Evolutionary conservation across 30 jellyfish, hydroid and myxozoan species (phyloP), one percentile per base, ranked within the genome.

Genomic region (Aurelia aurita): DNA sequence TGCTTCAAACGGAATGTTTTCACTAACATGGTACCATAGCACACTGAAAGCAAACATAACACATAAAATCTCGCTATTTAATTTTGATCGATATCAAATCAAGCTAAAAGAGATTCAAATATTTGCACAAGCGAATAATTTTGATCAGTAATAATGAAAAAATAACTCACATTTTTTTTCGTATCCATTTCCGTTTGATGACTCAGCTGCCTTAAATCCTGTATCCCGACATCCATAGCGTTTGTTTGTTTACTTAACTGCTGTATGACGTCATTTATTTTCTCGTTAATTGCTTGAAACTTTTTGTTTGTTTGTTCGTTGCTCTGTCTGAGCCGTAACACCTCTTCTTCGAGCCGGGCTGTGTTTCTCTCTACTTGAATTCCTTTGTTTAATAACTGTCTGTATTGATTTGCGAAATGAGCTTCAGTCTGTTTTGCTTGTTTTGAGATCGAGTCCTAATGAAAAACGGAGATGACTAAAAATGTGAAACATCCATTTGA

Each of bases 151-250:
- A 10, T 0, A 34, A 39, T 39, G 51, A 39, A 9, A 39, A 39
- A 2, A 39, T 21, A 60, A 27, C 86, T 35, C 29, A 83, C 93
- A 13, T 29, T 83, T 45, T 83, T 83, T 77, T 70, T 83, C 29
- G 93, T 21, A 26, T 70, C 72, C 43, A 47, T 32, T 43, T 83
- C 93, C 29, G 82, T 59, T 22, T 83, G 86, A 75, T 83, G 93
- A 71, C 64, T 83, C 93, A 83, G 80, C 83, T 83, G 93, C 20
- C 93, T 69, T 28, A 83, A 6, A 44, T 83, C 93, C 59, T 83
- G 93, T 14, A 83, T 71, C 63, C 93, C 79, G 18, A 63, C 72
- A 45, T 83, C 93, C 47, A 83, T 39, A 39, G 93, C 46, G 74
- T 57, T 69, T 72, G 32, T 46, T 45, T 69, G 86, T 66, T 83